Percentiles rank a stretch among this genome's conserved stretches.
These are phyloP conservation scores for Autographa gamma DNA, from an alignment of 2,888 invertebrate species.

Conservation along the genomic window DNA sequence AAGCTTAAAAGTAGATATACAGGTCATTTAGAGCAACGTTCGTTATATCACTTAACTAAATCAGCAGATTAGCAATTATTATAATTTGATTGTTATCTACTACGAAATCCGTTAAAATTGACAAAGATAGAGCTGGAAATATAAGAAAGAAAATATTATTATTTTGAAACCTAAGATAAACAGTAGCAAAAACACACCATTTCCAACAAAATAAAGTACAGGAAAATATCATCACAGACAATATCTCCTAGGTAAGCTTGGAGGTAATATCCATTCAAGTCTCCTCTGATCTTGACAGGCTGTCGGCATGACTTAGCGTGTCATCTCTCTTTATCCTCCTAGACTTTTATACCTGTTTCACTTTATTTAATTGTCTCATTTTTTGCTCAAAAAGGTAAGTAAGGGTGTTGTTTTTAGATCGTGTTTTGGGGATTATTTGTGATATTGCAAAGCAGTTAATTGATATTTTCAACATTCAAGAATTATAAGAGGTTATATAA, in stretches of 20 bases:
- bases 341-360: constrained; percentile 16
- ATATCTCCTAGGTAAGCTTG: constrained; percentile 12
- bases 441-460: too few relatives aligned
- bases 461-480: too few relatives aligned
- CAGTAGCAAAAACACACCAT: background rate
- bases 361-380: constrained; percentile 23
- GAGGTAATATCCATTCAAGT: constrained; percentile 32
- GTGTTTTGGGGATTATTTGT: too few relatives aligned
- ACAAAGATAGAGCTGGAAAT: too few relatives aligned
- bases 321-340: constrained; percentile 29
- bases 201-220: background rate
- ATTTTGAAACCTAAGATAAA: background rate
- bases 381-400: constrained; percentile 5
- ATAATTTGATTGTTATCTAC: too few relatives aligned
- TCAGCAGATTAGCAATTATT: too few relatives aligned
- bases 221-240: constrained; percentile 7
- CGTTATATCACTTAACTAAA: too few relatives aligned
- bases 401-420: background rate
- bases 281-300: constrained; percentile 38
- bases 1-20: too few relatives aligned
- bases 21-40: too few relatives aligned
- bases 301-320: constrained; percentile 28
- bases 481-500: too few relatives aligned
- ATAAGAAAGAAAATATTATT: too few relatives aligned
- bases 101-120: too few relatives aligned